Evolutionary conservation across 2,888 invertebrate species (phyloP).

Genomic region (Helleia helle): DNA sequence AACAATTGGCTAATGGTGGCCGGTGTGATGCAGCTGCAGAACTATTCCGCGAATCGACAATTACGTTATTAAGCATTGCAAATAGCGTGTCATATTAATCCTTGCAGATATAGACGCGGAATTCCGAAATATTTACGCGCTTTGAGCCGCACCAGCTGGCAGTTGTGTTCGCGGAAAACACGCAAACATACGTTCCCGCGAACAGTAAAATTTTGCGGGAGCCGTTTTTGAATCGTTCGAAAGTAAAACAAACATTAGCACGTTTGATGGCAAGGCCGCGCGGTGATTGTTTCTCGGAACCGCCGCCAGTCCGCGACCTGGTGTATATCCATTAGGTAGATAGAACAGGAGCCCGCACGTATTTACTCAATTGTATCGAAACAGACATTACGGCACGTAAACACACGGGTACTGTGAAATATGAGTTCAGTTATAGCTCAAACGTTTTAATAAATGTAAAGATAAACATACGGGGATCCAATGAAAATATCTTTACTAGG

Average conservation of each 20-base stretch:
- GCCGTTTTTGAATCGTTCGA: conserved; percentile 55
- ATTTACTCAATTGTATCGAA: not conserved
- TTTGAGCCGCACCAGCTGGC: conserved; percentile 39
- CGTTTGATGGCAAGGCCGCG: conserved; percentile 58
- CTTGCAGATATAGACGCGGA: too few relatives aligned
- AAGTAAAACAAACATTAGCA: conserved; percentile 62
- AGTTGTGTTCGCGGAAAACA: conserved; percentile 52
- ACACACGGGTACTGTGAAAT: not conserved
- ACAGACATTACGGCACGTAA: not conserved
- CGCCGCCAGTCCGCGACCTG: conserved; percentile 29
- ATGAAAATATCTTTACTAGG: too few relatives aligned
- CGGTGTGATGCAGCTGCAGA: conserved; percentile 46
- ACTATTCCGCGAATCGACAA: conserved; percentile 48
- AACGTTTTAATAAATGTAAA: too few relatives aligned
- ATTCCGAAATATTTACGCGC: conserved; percentile 35
- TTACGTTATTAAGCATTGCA: conserved; percentile 38
- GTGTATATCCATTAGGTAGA: conserved; percentile 32
- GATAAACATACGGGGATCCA: too few relatives aligned
- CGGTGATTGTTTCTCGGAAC: conserved; percentile 49
- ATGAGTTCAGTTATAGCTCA: too few relatives aligned
- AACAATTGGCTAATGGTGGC: too few relatives aligned
- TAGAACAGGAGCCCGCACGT: conserved; percentile 11
- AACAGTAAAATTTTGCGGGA: conserved; percentile 56
- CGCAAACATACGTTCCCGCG: conserved; percentile 56
- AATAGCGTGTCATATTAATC: conserved; percentile 27